Percentiles rank a stretch among this genome's conserved stretches.
Conservation (phyloP, 1,140 invertebrate genomes). For the Caenorhabditis brenneri region DNA sequence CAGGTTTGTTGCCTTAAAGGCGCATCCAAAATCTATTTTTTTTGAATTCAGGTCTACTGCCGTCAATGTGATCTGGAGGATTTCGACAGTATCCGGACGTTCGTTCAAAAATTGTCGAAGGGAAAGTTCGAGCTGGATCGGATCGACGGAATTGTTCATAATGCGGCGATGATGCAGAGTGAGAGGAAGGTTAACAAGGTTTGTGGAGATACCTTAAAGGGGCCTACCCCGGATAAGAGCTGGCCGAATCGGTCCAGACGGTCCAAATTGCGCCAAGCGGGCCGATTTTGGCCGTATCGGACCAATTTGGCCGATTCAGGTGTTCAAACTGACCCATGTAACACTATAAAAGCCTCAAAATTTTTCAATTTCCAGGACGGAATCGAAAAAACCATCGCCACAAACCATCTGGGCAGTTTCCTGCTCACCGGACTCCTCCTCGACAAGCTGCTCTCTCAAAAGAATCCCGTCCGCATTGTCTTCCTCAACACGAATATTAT, state of each 20-base stretch:
- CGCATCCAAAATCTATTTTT: background rate
- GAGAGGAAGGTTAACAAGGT: slow-evolving; percentile 62
- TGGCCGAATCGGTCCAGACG: no score
- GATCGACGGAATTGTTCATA: slow-evolving; percentile 68
- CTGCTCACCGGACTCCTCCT: slow-evolving; percentile 64
- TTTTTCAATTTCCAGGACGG: slow-evolving; percentile 58
- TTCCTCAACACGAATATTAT: slow-evolving; percentile 68
- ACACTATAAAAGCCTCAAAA: background rate
- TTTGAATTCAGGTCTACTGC: slow-evolving; percentile 60
- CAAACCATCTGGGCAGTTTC: slow-evolving; percentile 69
- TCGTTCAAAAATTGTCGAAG: slow-evolving; percentile 65
- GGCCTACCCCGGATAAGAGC: no score
- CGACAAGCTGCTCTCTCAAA: slow-evolving; percentile 64
- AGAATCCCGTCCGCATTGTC: slow-evolving; percentile 61
- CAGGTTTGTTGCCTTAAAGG: slow-evolving; percentile 37
- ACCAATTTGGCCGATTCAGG: no score
- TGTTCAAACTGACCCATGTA: background rate
- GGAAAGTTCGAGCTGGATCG: slow-evolving; percentile 66
- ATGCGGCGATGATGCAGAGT: slow-evolving; percentile 63
- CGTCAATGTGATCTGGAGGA: slow-evolving; percentile 66
- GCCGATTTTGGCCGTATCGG: background rate
- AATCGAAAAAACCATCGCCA: slow-evolving; percentile 67
- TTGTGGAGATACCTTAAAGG: background rate
- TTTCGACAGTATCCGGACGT: slow-evolving; percentile 68
- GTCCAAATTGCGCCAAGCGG: background rate